phyloP scores from a whole-genome alignment of 1,140 invertebrate genomes.

The Pogonomyrmex californicus region DNA sequence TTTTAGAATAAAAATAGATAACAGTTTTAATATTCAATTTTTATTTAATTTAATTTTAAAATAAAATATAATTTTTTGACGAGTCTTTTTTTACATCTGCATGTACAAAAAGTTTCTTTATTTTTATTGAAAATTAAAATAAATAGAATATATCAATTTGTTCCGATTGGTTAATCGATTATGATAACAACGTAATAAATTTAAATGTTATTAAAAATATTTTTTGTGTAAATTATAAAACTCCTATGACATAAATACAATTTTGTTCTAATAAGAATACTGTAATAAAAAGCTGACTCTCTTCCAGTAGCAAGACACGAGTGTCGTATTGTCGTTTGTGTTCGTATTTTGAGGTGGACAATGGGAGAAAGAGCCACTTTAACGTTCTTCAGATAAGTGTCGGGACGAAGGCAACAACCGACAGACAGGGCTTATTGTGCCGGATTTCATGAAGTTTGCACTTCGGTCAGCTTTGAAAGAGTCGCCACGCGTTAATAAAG shows the following conservation, averaged over 20 bases:
- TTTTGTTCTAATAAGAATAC: neutral
- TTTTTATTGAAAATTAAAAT: neutral
- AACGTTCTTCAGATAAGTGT: neutral
- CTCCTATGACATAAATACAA: neutral
- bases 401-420: slow-evolving; percentile 3
- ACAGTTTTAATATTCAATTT: neutral
- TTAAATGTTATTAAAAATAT: slow-evolving; percentile 4
- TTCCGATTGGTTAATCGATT: neutral
- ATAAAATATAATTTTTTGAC: neutral
- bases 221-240: neutral
- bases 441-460: slow-evolving; percentile 53
- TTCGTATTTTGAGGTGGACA: neutral
- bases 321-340: neutral
- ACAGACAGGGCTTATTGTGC: slow-evolving; percentile 28
- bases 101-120: neutral
- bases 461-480: slow-evolving; percentile 54
- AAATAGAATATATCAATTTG: neutral
- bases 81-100: neutral
- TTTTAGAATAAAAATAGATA: neutral
- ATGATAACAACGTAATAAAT: neutral
- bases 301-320: neutral
- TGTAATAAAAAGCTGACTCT: neutral
- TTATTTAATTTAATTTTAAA: neutral
- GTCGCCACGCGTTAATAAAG: slow-evolving; percentile 60
- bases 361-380: neutral